phyloP scores from a whole-genome alignment of 2,797 vertebrate genomes.

The Phylloscopus collybita region DNA sequence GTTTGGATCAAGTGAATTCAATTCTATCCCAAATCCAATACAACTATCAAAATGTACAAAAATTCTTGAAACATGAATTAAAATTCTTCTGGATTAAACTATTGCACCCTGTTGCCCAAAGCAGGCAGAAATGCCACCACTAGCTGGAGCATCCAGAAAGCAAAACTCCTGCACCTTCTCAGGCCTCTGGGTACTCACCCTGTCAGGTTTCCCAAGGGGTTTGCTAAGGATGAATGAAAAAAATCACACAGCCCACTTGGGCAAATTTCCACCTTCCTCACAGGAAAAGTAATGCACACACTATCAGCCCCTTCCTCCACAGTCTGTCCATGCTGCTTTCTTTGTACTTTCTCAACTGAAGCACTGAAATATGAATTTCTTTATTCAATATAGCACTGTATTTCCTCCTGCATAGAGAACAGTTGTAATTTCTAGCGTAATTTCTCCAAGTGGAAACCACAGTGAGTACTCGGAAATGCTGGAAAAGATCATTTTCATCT shows the following conservation, averaged over 20 bases:
- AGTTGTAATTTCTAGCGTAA: not conserved
- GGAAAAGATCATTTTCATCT: not conserved
- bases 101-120: not conserved
- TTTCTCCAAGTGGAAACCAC: constrained; percentile 18
- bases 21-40: not conserved
- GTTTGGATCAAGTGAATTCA: not conserved
- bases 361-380: not conserved
- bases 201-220: accelerated
- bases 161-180: not conserved
- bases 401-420: not conserved
- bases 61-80: not conserved
- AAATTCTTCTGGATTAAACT: not conserved
- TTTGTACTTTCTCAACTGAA: not conserved
- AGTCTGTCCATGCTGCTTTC: not conserved
- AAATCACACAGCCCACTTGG: not conserved
- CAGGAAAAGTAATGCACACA: not conserved
- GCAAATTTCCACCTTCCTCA: not conserved
- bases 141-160: not conserved
- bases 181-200: not conserved
- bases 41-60: not conserved
- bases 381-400: not conserved
- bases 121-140: not conserved
- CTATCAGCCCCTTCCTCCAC: not conserved
- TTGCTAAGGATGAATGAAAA: not conserved
- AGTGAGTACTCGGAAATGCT: not conserved